Evolutionary conservation across 2,113 vertebrate genomes (phyloP), one percentile per base, ranked within the genome.

Genomic region (Pontoporia blainvillei): DNA sequence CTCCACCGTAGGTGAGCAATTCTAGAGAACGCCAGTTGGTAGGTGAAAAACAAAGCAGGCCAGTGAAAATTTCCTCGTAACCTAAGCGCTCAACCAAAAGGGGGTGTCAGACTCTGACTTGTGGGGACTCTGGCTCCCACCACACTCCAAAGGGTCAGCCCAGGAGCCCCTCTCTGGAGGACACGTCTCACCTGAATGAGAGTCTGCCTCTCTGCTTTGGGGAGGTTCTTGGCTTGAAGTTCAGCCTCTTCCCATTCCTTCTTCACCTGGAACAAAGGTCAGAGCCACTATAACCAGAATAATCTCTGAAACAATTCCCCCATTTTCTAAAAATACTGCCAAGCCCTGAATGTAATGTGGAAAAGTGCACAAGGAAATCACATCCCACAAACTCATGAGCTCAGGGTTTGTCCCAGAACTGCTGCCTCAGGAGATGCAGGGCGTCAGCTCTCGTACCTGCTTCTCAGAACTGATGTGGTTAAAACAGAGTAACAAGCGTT

Each of bases 171-270:
- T 31, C 39, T 44, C 61, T 2, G 0, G 44, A 25, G 21, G 82
- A 73, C 1, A 36, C 29, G 10, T 86, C 98, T 95, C 98, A 99
- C 99, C 99, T 99, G 99, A 97, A 99, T 99, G 88, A 99, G 98
- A 36, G 99, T 99, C 98, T 99, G 99, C 93, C 99, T 99, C 98
- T 99, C 99, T 59, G 99, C 99, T 98, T 99, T 99, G 75, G 99
- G 99, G 79, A 99, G 99, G 97, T 99, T 99, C 97, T 99, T 99
- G 0, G 99, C 99, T 98, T 99, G 99, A 94, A 98, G 99, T 76
- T 99, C 99, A 6, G 99, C 99, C 94, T 99, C 99, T 96, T 99
- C 99, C 99, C 99, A 99, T 90, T 99, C 99, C 96, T 99, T 99
- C 97, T 99, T 99, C 75, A 99, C 99, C 99, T 99, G 93, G 75